Conservation (phyloP, 2,113 vertebrate genomes). For the Melanostigma gelatinosum region DNA sequence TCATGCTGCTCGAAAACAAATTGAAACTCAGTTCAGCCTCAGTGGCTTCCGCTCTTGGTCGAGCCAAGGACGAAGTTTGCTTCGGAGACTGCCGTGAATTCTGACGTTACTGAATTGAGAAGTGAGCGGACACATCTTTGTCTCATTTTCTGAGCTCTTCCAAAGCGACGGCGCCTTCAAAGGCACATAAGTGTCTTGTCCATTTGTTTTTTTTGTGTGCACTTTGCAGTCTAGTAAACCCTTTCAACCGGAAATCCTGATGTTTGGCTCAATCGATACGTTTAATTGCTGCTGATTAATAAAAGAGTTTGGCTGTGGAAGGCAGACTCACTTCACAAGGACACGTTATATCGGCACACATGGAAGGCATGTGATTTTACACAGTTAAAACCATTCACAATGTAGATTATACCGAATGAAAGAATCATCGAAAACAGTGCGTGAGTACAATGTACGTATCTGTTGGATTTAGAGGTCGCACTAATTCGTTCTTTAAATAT, state of each 20-base stretch:
- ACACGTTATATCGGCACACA: conserved; percentile 64
- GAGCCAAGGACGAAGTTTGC: conserved; percentile 58
- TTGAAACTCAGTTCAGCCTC: conserved; percentile 61
- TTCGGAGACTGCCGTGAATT: conserved; percentile 39
- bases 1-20: conserved; percentile 60
- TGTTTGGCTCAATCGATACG: conserved; percentile 86
- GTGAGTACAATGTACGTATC: conserved; percentile 14
- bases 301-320: conserved; percentile 77
- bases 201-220: conserved; percentile 49
- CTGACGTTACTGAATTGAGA: conserved; percentile 72
- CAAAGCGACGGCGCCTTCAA: conserved; percentile 59
- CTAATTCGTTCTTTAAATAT: conserved; percentile 31
- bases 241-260: conserved; percentile 78
- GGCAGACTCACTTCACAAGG: conserved; percentile 77
- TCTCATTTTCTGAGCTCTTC: conserved; percentile 64
- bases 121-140: conserved; percentile 64
- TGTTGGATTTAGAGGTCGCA: conserved; percentile 16
- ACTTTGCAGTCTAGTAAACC: conserved; percentile 79
- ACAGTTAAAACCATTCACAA: not conserved
- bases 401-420: conserved; percentile 21
- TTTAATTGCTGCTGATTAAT: conserved; percentile 95
- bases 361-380: conserved; percentile 42
- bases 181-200: conserved; percentile 59
- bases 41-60: conserved; percentile 44
- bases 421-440: not conserved